Base-by-base conservation (phyloP, 2,888 invertebrate species). In the Vanessa cardui region DNA sequence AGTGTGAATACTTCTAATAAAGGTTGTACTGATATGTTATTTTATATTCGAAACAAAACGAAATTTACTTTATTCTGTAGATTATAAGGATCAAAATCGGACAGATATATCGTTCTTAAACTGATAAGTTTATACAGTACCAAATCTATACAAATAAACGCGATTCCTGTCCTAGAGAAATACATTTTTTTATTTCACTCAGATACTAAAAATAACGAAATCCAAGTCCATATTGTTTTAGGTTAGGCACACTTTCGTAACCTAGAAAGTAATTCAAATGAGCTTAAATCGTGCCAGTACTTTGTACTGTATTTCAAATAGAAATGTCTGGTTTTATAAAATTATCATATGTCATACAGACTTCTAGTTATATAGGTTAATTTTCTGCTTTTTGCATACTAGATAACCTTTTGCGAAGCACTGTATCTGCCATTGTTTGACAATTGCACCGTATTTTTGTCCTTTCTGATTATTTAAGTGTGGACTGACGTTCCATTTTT, bases 381-480 rank as follows among this genome's bases (percentile, higher is more conserved):
- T 62, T 39, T 62, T 52, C 62, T 66, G 58, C 62, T 66, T 44
- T 59, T 54, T 62, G 66, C 62, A 69, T 69, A 61, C 64, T 58
- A 62, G 66, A 66, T 56, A 66, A 66, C 62, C 46, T 69, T 66
- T 69, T 20, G 65, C 33, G 47, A 60, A 60, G 52, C 59, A 56
- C 46, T 45, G 26, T 39, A 56, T 56, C 39, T 52, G 52, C 54
- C 49, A 46, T 61, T 33, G 50, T 47, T 59, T 62, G 12, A 47
- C 58, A 58, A 45, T 59, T 46, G 62, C 33, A 39, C 18, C 54
- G 54, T 56, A 56, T 56, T 56, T 56, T 56, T 33, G 56, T 39
- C 56, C 56, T 56, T 56, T 56, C 18, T 56, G 56, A 56, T 56
- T 56, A 39, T 39, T 39, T 39, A 56, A 54, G 54, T 65, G 31